Percentiles rank a stretch among this genome's conserved stretches.
These are phyloP conservation scores for Andrena dorsata DNA, from an alignment of 2,888 invertebrate species.

Conservation along the genomic window DNA sequence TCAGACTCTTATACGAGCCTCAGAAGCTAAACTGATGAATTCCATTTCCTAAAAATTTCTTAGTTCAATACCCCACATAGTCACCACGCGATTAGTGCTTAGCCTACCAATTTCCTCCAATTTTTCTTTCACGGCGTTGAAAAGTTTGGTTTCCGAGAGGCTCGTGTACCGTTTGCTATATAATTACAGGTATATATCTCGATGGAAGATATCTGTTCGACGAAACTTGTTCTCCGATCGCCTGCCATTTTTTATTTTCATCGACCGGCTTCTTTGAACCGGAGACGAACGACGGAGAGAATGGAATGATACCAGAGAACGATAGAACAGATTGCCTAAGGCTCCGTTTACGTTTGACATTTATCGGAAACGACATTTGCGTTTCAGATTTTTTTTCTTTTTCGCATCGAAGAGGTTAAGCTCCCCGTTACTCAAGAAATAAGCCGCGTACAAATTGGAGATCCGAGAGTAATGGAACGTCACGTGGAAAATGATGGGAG, in stretches of 20 bases:
- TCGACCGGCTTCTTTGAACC: conserved; percentile 16
- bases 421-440: conserved; percentile 66
- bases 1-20: too few relatives aligned
- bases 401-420: conserved; percentile 49
- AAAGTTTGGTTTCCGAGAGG: too few relatives aligned
- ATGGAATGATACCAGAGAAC: conserved; percentile 52
- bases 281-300: conserved; percentile 37
- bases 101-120: too few relatives aligned
- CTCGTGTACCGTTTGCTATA: background rate
- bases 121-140: too few relatives aligned
- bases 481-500: conserved; percentile 32
- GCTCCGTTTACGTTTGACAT: conserved; percentile 73
- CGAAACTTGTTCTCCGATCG: conserved; percentile 35
- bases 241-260: background rate
- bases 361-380: conserved; percentile 73
- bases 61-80: too few relatives aligned
- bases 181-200: conserved; percentile 35
- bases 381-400: conserved; percentile 66
- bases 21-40: too few relatives aligned
- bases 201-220: conserved; percentile 27
- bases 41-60: too few relatives aligned
- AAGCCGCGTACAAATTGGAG: conserved; percentile 65
- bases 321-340: conserved; percentile 67
- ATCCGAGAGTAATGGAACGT: conserved; percentile 50
- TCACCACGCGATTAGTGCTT: too few relatives aligned